Base-by-base conservation (phyloP, 2,888 invertebrate genomes). In the Euzophera pinguis region DNA sequence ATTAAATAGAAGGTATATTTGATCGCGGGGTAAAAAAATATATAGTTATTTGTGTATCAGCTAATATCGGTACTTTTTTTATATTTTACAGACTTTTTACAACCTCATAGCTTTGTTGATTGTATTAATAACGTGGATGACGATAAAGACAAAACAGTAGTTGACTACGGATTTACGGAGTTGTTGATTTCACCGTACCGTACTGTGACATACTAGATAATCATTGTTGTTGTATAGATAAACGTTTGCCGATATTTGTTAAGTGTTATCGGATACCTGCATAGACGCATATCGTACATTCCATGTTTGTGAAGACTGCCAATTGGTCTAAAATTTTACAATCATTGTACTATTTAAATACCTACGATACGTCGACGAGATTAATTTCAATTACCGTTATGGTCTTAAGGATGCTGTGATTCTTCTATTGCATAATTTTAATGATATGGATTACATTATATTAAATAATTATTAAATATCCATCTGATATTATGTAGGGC, bases 241-340 rank as follows among this genome's bases (percentile, higher is more conserved):
- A 81, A 78, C 74, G 81, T 84, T 81, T 74, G 78, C 85, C 80
- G 82, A 82, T 84, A 83, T 83, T 69, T 79, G 73, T 79, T 85
- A 87, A 88, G 85, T 87, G 84, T 88, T 86, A 86, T 84, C 83
- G 84, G 81, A 85, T 85, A 87, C 84, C 84, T 87, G 84, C 86
- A 84, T 87, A 88, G 86, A 84, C 88, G 89, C 90, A 90, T 90
- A 90, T 90, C 89, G 86, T 85, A 89, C 89, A 90, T 90, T 90
- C 90, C 90, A 89, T 87, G 83, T 88, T 88, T 85, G 86, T 89
- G 76, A 90, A 90, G 90, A 90, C 90, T 90, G 90, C 88, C 85
- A 86, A 87, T 85, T 89, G 88, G 90, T 89, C 90, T 89, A 89
- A 89, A 90, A 90, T 90, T 90, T 86, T 90, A 89, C 84, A 89